phyloP scores from a whole-genome alignment of 2,113 vertebrate genomes.

The Pandion haliaetus region DNA sequence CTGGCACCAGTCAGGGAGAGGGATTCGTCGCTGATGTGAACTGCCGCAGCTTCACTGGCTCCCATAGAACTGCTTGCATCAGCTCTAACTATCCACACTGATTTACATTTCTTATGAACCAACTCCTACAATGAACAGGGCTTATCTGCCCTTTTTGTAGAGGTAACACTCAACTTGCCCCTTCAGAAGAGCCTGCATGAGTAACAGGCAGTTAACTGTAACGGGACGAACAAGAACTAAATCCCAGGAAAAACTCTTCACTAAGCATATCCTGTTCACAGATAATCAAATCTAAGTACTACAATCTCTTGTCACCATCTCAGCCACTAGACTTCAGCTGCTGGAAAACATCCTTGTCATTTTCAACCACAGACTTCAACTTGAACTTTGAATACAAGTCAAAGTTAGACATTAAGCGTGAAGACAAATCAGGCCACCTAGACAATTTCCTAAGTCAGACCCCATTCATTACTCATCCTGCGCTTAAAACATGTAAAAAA shows the following conservation, averaged over 20 bases:
- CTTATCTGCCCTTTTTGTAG: background rate
- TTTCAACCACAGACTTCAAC: background rate
- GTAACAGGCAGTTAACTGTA: background rate
- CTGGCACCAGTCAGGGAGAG: background rate
- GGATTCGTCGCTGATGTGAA: background rate
- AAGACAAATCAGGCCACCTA: background rate
- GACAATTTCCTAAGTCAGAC: background rate
- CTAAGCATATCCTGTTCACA: background rate
- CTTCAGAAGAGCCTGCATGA: background rate
- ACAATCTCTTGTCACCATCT: background rate
- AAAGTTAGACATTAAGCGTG: background rate
- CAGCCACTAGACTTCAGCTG: background rate
- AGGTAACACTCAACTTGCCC: background rate
- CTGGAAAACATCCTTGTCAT: background rate
- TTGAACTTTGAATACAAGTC: background rate
- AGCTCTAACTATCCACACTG: background rate
- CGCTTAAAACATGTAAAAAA: background rate
- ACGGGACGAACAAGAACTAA: background rate
- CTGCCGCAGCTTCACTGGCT: background rate
- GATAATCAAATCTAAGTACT: background rate
- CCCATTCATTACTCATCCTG: background rate
- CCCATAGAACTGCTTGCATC: background rate
- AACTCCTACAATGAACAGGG: background rate
- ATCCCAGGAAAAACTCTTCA: background rate
- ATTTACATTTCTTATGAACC: background rate